Evolutionary conservation across 2,797 vertebrate species (phyloP).

Genomic region (Nothura maculosa): DNA sequence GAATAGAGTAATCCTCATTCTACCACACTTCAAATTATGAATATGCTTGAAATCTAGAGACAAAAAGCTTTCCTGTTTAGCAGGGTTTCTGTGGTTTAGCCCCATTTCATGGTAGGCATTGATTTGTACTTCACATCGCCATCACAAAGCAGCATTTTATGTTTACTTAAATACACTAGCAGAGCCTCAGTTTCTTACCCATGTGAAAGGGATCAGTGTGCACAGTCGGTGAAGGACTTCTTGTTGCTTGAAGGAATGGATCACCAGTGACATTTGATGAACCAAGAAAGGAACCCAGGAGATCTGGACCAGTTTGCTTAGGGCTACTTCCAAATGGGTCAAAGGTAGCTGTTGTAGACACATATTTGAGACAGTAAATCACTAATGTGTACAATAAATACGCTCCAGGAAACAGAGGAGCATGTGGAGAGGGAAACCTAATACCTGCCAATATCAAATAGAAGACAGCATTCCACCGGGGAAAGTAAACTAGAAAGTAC

Average conservation of each 20-base stretch:
- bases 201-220: constrained; percentile 85
- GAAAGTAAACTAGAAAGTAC: background rate
- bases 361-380: background rate
- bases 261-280: constrained; percentile 88
- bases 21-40: constrained; percentile 8
- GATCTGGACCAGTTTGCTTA: constrained; percentile 90
- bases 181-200: constrained; percentile 83
- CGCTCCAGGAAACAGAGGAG: background rate
- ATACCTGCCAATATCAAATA: background rate
- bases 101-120: background rate
- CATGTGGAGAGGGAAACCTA: background rate
- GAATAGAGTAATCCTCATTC: background rate
- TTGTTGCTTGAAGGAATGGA: constrained; percentile 92
- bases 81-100: constrained; percentile 53
- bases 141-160: background rate
- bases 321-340: constrained; percentile 91
- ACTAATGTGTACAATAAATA: background rate
- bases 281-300: constrained; percentile 92
- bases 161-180: background rate
- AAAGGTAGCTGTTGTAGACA: constrained; percentile 83
- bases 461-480: background rate
- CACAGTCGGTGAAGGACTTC: constrained; percentile 92
- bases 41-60: background rate
- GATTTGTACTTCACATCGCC: background rate
- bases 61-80: constrained; percentile 16